Conservation (phyloP, 2,113 vertebrate species). For the Halichoeres trimaculatus region DNA sequence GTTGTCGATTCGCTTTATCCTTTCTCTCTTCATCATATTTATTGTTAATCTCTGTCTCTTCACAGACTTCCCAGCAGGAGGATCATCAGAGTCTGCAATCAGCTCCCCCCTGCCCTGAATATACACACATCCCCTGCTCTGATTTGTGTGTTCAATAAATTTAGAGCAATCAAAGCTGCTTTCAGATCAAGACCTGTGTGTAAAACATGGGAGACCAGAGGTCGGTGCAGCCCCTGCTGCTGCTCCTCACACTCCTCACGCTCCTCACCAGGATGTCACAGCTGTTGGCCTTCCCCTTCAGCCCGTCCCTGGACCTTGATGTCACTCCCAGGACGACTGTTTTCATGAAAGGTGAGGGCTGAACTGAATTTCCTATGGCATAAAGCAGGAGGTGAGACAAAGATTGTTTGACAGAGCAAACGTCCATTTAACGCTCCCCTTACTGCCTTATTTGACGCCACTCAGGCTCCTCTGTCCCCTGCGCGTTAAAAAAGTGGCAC, state of each 20-base stretch:
- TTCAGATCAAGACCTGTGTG: conserved; percentile 21
- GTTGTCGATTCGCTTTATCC: neutral
- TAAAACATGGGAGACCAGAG: conserved; percentile 63
- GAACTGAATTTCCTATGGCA: neutral
- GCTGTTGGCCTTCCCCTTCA: conserved; percentile 81
- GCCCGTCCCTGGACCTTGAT: conserved; percentile 79
- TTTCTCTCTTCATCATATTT: conserved; percentile 1
- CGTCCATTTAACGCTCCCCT: conserved; percentile 12
- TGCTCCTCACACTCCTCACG: conserved; percentile 56
- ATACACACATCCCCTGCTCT: conserved; percentile 5
- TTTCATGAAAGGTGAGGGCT: conserved; percentile 73
- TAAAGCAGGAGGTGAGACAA: no score
- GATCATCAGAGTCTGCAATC: conserved; percentile 50
- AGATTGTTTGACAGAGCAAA: no score
- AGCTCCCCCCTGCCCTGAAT: conserved; percentile 12
- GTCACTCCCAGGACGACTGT: conserved; percentile 82
- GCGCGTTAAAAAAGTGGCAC: conserved; percentile 69
- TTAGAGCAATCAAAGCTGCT: conserved; percentile 1
- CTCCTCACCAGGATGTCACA: conserved; percentile 51
- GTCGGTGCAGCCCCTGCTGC: conserved; percentile 29
- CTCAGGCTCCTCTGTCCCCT: conserved; percentile 30
- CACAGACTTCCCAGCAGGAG: conserved; percentile 55
- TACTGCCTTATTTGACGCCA: conserved; percentile 61
- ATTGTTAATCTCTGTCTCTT: conserved; percentile 31
- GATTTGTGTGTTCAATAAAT: conserved; percentile 21